These are phyloP conservation scores for Lasioglossum figueresi DNA, from an alignment of 2,888 invertebrate genomes.

Conservation along the genomic window DNA sequence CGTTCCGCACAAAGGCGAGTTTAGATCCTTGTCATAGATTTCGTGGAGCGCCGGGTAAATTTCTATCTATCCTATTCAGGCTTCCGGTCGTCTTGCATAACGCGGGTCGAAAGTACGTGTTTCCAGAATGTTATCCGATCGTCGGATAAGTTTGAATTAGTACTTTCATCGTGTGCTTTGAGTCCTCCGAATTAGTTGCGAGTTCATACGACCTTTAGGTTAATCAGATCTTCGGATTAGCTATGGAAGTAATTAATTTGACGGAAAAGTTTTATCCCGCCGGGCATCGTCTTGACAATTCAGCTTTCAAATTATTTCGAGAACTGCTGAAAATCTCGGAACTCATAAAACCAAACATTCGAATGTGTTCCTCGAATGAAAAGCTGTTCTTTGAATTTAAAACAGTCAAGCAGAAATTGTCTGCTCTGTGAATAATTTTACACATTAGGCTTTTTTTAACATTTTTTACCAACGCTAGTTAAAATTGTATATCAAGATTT, in stretches of 20 bases:
- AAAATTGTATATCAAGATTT: not conserved
- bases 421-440: not conserved
- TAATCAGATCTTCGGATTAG: constrained; percentile 38
- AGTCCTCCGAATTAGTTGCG: constrained; percentile 32
- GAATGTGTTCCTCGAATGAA: not conserved
- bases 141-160: constrained; percentile 57
- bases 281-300: not conserved
- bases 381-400: not conserved
- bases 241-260: constrained; percentile 40
- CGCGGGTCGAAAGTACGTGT: constrained; percentile 40
- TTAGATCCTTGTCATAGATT: constrained; percentile 52
- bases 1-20: constrained; percentile 47
- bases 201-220: constrained; percentile 20
- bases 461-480: no score
- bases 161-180: constrained; percentile 40
- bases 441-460: no score
- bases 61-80: constrained; percentile 47
- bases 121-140: constrained; percentile 50
- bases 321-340: not conserved
- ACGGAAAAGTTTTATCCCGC: not conserved
- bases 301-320: not conserved
- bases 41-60: constrained; percentile 41
- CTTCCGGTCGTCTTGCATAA: constrained; percentile 37
- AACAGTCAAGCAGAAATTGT: not conserved
- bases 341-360: not conserved